Evolutionary conservation across 2,888 invertebrate genomes (phyloP), one percentile per base, ranked within the genome.

Genomic region (Agrypnus murinus): DNA sequence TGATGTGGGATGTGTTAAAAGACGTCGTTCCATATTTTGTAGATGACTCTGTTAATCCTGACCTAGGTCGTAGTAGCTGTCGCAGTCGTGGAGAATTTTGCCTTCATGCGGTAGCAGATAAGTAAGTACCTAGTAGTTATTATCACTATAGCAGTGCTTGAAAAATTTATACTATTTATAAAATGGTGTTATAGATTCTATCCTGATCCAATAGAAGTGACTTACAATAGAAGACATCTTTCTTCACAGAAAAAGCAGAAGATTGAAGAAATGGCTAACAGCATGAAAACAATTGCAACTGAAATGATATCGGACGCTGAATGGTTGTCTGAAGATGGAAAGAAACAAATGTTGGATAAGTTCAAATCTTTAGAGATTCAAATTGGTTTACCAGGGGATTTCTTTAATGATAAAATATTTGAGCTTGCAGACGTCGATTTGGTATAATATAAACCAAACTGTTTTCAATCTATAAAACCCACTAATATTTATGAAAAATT

Each of bases 301-400:
- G 45, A 77, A 10, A 74, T 74, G 38, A 64, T 79, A 9, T 59
- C 64, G 14, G 43, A 67, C 14, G 48, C 70, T 0, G 63, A 65
- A 17, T 80, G 78, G 78, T 70, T 78, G 73, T 74, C 76, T 59
- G 69, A 69, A 15, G 68, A 67, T 63, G 75, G 74, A 17, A 77
- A 73, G 70, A 65, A 65, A 10, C 53, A 63, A n/a, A 76, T 77
- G 5, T 48, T 74, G 6, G 34, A 31, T n/a, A 77, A 78, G 69
- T 50, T 79, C 9, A 43, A 60, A 19, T 75, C 73, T 32, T 63
- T 76, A n/a, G 71, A 53, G 15, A 62, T 73, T 34, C 66, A 77
- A 38, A 74, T 77, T 14, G 78, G 77, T 10, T 77, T 74, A 8
- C 77, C 77, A 38, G 73, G 74, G 17, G 77, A 78, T 65, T 75